phyloP scores from a whole-genome alignment of 2,888 invertebrate genomes.

The Chalcosyrphus nemorum region DNA sequence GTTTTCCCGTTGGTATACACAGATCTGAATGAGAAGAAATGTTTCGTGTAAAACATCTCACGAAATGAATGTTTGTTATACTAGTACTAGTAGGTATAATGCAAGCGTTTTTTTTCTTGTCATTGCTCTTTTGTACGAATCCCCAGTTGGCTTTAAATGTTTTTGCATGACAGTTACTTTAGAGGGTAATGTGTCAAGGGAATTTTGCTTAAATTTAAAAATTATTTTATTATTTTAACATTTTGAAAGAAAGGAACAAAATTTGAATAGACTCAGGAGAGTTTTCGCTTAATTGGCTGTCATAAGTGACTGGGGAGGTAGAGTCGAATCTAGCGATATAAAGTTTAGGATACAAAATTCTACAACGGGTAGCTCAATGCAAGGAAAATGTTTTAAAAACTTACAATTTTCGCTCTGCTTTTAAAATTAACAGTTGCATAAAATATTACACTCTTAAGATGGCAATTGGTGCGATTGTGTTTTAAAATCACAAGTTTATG shows the following conservation, averaged over 20 bases:
- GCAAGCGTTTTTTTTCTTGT: neutral
- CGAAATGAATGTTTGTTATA: constrained; percentile 51
- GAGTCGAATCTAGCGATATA: too few species aligned
- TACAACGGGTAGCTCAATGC: too few species aligned
- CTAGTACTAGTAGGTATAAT: too few species aligned
- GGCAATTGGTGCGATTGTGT: too few species aligned
- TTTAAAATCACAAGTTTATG: too few species aligned
- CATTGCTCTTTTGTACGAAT: too few species aligned
- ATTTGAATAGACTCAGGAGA: neutral
- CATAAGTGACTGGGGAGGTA: neutral
- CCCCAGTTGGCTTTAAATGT: neutral
- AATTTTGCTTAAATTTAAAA: neutral
- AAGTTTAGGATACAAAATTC: too few species aligned
- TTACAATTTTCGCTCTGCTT: too few species aligned
- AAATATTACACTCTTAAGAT: too few species aligned
- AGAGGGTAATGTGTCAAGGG: neutral
- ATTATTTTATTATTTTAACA: neutral
- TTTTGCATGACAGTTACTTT: neutral
- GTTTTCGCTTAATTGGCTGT: neutral
- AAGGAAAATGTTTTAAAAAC: too few species aligned
- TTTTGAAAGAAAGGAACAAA: neutral
- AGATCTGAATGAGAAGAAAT: constrained; percentile 30
- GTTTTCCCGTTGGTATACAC: constrained; percentile 19
- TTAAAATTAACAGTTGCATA: too few species aligned
- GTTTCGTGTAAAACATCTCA: constrained; percentile 31